Evolutionary conservation across 2,888 invertebrate species (phyloP).

Genomic region (Cryptosula pallasiana): DNA sequence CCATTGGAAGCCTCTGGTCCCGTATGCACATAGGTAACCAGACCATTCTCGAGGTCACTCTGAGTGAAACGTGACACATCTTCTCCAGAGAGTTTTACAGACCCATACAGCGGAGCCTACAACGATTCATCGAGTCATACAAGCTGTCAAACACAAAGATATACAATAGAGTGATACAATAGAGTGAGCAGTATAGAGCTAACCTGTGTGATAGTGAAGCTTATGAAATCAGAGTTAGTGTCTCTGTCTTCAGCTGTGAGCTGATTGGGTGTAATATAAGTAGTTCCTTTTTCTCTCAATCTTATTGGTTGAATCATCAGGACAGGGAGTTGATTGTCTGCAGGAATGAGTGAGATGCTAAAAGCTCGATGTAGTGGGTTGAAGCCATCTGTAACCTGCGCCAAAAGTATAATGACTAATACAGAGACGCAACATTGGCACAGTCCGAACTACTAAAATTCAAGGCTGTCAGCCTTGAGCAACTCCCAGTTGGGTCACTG

Average conservation of each 20-base stretch:
- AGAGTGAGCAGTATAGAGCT: not conserved
- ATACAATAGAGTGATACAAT: not conserved
- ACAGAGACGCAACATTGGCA: too few relatives aligned
- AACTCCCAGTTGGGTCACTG: too few relatives aligned
- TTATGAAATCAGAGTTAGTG: constrained; percentile 39
- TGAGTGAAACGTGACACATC: constrained; percentile 37
- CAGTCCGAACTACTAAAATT: too few relatives aligned
- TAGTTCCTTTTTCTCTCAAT: constrained; percentile 46
- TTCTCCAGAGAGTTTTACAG: not conserved
- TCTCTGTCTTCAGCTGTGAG: constrained; percentile 49
- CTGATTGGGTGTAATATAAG: constrained; percentile 51
- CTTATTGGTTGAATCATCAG: constrained; percentile 42
- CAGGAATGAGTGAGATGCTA: constrained; percentile 47
- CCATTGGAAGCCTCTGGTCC: constrained; percentile 40
- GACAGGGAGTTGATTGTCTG: constrained; percentile 51
- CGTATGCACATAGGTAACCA: constrained; percentile 52
- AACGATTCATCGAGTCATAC: not conserved
- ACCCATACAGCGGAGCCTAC: not conserved
- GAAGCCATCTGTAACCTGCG: constrained; percentile 40
- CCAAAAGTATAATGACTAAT: too few relatives aligned
- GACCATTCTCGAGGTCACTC: constrained; percentile 43
- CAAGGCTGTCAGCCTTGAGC: too few relatives aligned
- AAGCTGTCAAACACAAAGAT: not conserved
- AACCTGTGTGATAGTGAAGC: constrained; percentile 42
- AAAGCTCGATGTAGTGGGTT: constrained; percentile 48